Evolutionary conservation across 2,797 vertebrate species (phyloP), one percentile per base, ranked within the genome.

Genomic region (Peromyscus melanophrys): DNA sequence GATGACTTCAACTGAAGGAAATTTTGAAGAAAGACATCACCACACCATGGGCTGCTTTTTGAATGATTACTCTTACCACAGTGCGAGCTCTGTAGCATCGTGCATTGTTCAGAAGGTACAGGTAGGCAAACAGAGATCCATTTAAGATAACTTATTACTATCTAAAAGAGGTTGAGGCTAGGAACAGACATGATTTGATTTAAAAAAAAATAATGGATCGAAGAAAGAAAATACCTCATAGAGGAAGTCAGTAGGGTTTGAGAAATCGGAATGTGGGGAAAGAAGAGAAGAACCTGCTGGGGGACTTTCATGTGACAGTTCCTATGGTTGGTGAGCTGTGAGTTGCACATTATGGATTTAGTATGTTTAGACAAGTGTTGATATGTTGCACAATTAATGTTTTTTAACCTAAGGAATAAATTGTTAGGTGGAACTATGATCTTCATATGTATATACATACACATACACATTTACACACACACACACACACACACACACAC

Each of bases 41-140:
- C 65, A 55, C 11, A 37, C 21, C 10, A 17, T 34, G 46, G 21
- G 25, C 8, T 52, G 43, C 7, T 17, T n/a, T 71, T 37, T 65
- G 27, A 65, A 7, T 76, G 37, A 75, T 31, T 65, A 46, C 16
- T 34, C 21, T 29, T 7, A 29, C 43, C 75, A 76, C 25, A 34
- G 40, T 46, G 5, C 31, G 23, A 0, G 2, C 2, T 19, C 10
- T 12, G 1, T 9, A 65, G 8, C 31, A 1, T 46, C 5, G 27
- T 65, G 0, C 7, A 34, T 13, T 21, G 59, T 12, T 61, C 29
- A 52, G 16, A 31, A 13, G 34, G 10, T 40, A 31, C 3, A 76
- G 4, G 6, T 34, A 4, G 19, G 43, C 17, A 49, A 65, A 65
- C 43, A 6, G 12, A 69, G 12, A n/a, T n/a, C 29, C 12, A 31